Base-by-base conservation (phyloP, 2,797 vertebrate genomes). In the Platalea minor region DNA sequence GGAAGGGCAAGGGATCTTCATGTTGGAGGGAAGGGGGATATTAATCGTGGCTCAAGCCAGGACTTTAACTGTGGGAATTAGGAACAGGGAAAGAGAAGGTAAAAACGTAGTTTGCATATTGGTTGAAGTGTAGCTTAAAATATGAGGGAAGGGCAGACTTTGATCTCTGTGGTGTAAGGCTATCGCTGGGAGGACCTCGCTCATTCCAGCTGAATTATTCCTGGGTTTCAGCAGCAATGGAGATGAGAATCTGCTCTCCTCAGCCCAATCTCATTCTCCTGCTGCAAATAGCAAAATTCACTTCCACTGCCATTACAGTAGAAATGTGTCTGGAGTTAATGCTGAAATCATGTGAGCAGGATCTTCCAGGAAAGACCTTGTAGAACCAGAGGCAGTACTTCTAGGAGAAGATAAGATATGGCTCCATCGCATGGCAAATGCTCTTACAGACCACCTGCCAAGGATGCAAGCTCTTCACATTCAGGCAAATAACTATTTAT, bases 381-480 rank as follows among this genome's bases (percentile, higher is more conserved):
- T 39, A 81, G 86, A 92, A 92, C 72, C 37, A 95, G 53, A 91
- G 18, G 56, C 74, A 87, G 57, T 61, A 67, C 75, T 91, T 95
- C 35, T 25, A 88, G 63, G 69, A 78, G 84, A 79, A 88, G 91
- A 91, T 79, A 93, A 95, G 86, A 89, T 63, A 92, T 1, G 35
- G n/a, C n/a, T 74, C 48, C 57, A 84, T 80, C 73, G 91, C 72
- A 72, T 28, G 53, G 75, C 84, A 88, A 43, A 26, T 5, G 8
- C 54, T 78, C 61, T 80, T 94, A 83, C 68, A 91, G 93, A 92
- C 78, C 81, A 65, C 67, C 67, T 89, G 86, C 88, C 90, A 85
- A 78, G 60, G 64, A 64, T 28, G 12, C 6, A 54, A 82, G 50
- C 60, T 85, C 67, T 79, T 85, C 53, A 70, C 45, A 70, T 79